Percentiles rank a stretch among this genome's conserved stretches.
phyloP scores from a whole-genome alignment of 2,113 vertebrate species.

The Zootoca vivipara region DNA sequence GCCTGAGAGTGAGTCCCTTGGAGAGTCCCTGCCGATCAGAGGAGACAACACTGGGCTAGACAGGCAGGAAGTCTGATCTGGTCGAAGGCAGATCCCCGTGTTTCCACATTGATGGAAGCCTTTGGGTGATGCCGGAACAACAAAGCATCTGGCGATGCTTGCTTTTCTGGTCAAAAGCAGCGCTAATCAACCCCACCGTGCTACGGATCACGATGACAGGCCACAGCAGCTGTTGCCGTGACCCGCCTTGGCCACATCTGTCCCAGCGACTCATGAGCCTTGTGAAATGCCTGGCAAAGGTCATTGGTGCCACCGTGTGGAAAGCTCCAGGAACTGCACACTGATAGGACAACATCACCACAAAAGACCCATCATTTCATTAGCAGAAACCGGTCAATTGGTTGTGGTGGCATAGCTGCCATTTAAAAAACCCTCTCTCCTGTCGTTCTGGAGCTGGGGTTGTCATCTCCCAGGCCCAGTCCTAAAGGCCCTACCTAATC shows the following conservation, averaged over 20 bases:
- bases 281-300: constrained; percentile 23
- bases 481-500: background rate
- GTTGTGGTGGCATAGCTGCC: background rate
- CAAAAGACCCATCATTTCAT: background rate
- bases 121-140: background rate
- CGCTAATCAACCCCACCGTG: background rate
- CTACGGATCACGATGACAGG: background rate
- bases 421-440: background rate
- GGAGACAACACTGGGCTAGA: background rate
- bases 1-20: background rate
- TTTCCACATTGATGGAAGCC: background rate
- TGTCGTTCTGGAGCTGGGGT: background rate
- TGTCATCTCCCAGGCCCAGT: background rate
- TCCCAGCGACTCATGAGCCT: background rate
- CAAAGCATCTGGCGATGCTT: background rate
- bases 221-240: background rate
- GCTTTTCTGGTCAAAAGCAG: background rate
- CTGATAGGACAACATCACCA: background rate
- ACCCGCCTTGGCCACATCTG: background rate
- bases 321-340: constrained; percentile 56
- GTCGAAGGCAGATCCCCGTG: background rate
- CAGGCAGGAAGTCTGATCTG: background rate
- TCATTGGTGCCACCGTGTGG: constrained; percentile 76
- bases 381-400: background rate
- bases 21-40: background rate